Conservation (phyloP, 2,888 invertebrate genomes). For the Cataglyphis altisquamis region DNA sequence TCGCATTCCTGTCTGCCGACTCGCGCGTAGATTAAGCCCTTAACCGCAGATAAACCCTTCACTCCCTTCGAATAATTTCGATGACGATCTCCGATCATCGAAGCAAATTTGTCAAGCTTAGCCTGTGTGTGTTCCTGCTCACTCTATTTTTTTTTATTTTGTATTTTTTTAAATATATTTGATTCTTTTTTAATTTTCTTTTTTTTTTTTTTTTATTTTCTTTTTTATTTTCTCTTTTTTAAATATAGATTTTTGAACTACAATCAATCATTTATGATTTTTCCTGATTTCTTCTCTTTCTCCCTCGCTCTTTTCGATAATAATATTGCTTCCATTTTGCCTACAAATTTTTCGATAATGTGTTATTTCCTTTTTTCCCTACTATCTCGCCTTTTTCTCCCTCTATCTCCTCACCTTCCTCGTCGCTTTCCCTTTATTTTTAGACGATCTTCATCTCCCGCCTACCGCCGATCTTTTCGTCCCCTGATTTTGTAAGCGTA, state of each 20-base stretch:
- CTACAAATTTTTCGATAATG: background rate
- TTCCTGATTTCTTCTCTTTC: conserved; percentile 49
- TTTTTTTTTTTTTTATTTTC: background rate
- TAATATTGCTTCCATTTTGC: conserved; percentile 10
- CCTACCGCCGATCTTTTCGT: conserved; percentile 38
- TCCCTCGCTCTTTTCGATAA: conserved; percentile 46
- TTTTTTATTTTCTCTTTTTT: background rate
- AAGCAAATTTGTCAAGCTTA: background rate
- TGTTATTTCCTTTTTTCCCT: conserved; percentile 15
- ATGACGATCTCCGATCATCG: conserved; percentile 43
- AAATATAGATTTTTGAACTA: background rate
- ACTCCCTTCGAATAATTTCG: conserved; percentile 60
- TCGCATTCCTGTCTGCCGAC: conserved; percentile 59
- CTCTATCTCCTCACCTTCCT: background rate
- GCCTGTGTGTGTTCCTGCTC: background rate
- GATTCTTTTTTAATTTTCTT: background rate
- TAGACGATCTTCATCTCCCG: conserved; percentile 32
- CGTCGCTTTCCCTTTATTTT: conserved; percentile 30
- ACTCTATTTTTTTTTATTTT: background rate
- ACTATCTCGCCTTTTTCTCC: background rate
- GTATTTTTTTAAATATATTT: background rate
- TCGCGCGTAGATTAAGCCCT: conserved; percentile 37
- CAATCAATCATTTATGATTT: background rate
- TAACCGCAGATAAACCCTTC: conserved; percentile 63
- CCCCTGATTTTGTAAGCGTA: conserved; percentile 40